Evolutionary conservation across 2,888 invertebrate species (phyloP).

Genomic region (Mamestra brassicae): DNA sequence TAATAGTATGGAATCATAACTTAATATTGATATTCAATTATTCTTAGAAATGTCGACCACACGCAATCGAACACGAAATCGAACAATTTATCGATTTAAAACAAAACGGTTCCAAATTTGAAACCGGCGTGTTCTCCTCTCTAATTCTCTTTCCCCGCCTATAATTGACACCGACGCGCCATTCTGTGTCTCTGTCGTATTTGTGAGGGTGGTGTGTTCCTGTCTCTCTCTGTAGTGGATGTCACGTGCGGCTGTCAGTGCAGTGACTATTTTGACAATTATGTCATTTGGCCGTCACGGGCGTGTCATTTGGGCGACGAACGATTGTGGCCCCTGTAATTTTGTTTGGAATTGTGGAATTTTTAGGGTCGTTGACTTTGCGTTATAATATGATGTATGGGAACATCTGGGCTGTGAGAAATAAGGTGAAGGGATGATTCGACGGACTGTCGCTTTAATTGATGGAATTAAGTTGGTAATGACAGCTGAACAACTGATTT

Average conservation of each 20-base stretch:
- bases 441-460: conserved; percentile 41
- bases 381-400: conserved; percentile 82
- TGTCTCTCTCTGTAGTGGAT: conserved; percentile 78
- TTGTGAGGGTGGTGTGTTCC: conserved; percentile 53
- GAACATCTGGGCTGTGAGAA: conserved; percentile 84
- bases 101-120: conserved; percentile 90
- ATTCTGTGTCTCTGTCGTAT: conserved; percentile 76
- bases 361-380: conserved; percentile 85
- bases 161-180: conserved; percentile 90
- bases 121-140: conserved; percentile 86
- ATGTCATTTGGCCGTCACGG: conserved; percentile 90
- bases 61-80: conserved; percentile 88
- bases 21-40: conserved; percentile 89
- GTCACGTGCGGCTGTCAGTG: conserved; percentile 90
- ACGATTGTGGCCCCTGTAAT: conserved; percentile 88
- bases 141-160: conserved; percentile 90
- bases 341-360: conserved; percentile 88
- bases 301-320: conserved; percentile 90
- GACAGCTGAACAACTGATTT: conserved; percentile 28
- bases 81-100: conserved; percentile 90
- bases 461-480: conserved; percentile 41
- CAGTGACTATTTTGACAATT: conserved; percentile 90
- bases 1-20: conserved; percentile 84
- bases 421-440: conserved; percentile 62
- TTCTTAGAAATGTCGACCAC: conserved; percentile 89